phyloP scores from a whole-genome alignment of 2,888 invertebrate genomes.

The Alcis repandata region DNA sequence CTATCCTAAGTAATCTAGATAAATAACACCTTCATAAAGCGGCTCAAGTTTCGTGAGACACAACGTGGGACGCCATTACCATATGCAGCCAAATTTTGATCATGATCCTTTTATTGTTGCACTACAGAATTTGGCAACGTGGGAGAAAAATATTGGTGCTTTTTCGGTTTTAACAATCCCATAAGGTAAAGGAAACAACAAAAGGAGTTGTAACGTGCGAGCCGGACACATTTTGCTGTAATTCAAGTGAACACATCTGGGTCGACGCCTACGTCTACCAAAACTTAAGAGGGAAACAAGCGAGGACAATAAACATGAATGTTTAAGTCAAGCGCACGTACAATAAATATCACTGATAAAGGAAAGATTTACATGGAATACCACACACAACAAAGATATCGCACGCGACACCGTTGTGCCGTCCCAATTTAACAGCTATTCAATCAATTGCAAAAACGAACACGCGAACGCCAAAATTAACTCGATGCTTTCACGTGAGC shows the following conservation, averaged over 20 bases:
- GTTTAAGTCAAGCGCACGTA: slow-evolving; percentile 73
- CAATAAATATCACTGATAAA: slow-evolving; percentile 84
- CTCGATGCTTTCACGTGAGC: slow-evolving; percentile 27
- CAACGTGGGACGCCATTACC: slow-evolving; percentile 73
- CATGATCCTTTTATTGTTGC: slow-evolving; percentile 70
- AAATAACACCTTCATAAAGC: slow-evolving; percentile 77
- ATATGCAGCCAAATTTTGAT: slow-evolving; percentile 63
- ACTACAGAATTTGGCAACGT: slow-evolving; percentile 74
- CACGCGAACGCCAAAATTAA: slow-evolving; percentile 37
- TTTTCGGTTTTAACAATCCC: slow-evolving; percentile 54
- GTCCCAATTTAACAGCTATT: slow-evolving; percentile 60
- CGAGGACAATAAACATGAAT: slow-evolving; percentile 74
- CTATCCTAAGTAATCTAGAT: slow-evolving; percentile 78
- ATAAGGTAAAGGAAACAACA: slow-evolving; percentile 65
- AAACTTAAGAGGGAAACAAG: slow-evolving; percentile 68
- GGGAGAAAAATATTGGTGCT: slow-evolving; percentile 74
- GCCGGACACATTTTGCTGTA: slow-evolving; percentile 64
- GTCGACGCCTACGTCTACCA: slow-evolving; percentile 79
- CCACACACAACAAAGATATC: slow-evolving; percentile 65
- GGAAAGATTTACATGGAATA: slow-evolving; percentile 72
- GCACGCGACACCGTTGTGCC: slow-evolving; percentile 66
- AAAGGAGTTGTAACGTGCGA: slow-evolving; percentile 63
- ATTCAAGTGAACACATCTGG: slow-evolving; percentile 71
- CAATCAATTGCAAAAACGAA: slow-evolving; percentile 55
- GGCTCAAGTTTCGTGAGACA: slow-evolving; percentile 68